Conservation (phyloP, 1,140 invertebrate genomes). For the Ostrea denselamellosa region DNA sequence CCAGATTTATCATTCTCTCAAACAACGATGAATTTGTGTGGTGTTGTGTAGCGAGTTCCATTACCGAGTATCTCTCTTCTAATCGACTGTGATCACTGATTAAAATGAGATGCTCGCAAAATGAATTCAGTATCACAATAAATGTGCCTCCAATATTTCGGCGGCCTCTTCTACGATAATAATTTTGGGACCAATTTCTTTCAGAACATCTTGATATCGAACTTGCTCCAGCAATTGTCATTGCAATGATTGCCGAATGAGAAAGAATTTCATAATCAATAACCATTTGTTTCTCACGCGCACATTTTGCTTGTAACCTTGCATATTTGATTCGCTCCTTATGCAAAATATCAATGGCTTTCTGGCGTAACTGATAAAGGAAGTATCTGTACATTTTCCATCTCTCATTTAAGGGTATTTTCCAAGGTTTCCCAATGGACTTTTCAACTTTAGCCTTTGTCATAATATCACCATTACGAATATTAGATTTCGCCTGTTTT, state of each 20-base stretch:
- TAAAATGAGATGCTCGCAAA: slow-evolving; percentile 89
- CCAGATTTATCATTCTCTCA: slow-evolving; percentile 76
- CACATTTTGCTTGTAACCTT: slow-evolving; percentile 56
- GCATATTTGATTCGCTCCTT: slow-evolving; percentile 52
- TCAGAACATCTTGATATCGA: slow-evolving; percentile 63
- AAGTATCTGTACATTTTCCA: slow-evolving; percentile 75
- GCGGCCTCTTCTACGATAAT: slow-evolving; percentile 77
- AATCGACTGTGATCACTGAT: slow-evolving; percentile 86
- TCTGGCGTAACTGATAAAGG: slow-evolving; percentile 54
- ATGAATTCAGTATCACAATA: slow-evolving; percentile 81
- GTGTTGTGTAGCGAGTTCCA: slow-evolving; percentile 74
- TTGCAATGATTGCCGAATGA: slow-evolving; percentile 71
- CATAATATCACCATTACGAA: not conserved
- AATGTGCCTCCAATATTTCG: slow-evolving; percentile 75
- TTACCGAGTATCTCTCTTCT: slow-evolving; percentile 77
- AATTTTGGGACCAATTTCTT: slow-evolving; percentile 67
- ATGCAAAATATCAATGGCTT: slow-evolving; percentile 43
- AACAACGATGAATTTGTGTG: slow-evolving; percentile 78
- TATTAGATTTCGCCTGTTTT: not conserved
- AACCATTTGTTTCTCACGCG: slow-evolving; percentile 48
- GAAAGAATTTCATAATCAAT: slow-evolving; percentile 68
- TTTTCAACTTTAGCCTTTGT: not conserved
- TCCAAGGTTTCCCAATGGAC: slow-evolving; percentile 61
- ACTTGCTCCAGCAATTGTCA: slow-evolving; percentile 77
- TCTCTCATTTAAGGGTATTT: slow-evolving; percentile 62